These are phyloP conservation scores for Dasyornis broadbenti DNA, from an alignment of 2,113 vertebrate species.

Conservation along the genomic window DNA sequence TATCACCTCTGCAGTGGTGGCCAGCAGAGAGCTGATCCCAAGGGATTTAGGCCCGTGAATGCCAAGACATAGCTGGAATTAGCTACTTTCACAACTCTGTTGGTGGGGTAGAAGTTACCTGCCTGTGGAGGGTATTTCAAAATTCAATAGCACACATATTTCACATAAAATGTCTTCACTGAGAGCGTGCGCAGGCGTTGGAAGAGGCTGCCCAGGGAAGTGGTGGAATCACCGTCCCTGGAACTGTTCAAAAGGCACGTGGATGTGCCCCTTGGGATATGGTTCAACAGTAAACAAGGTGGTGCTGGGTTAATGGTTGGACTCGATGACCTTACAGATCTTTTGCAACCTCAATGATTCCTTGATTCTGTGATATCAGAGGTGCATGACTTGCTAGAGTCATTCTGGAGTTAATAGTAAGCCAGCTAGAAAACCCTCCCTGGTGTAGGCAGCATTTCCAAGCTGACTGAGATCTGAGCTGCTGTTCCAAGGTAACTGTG, in stretches of 20 bases:
- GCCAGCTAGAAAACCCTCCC: background rate
- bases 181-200: background rate
- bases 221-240: background rate
- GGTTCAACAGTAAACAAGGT: background rate
- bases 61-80: background rate
- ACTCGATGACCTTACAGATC: background rate
- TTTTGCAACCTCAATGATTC: background rate
- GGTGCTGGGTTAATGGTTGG: background rate
- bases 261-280: background rate
- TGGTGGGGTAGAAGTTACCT: background rate
- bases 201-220: background rate
- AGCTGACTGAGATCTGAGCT: background rate
- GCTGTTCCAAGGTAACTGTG: background rate
- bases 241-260: background rate
- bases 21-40: background rate
- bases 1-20: background rate
- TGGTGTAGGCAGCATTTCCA: background rate
- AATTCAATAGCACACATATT: background rate
- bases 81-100: fast-evolving
- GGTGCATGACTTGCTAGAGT: background rate
- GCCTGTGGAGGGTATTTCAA: background rate
- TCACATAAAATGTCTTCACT: background rate
- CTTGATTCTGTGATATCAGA: background rate
- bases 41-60: background rate
- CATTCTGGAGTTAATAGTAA: background rate